A percentile compares a stretch with the other conserved stretches of the same genome.
Conservation (phyloP, 2,113 vertebrate genomes). For the Crotalus horridus region DNA sequence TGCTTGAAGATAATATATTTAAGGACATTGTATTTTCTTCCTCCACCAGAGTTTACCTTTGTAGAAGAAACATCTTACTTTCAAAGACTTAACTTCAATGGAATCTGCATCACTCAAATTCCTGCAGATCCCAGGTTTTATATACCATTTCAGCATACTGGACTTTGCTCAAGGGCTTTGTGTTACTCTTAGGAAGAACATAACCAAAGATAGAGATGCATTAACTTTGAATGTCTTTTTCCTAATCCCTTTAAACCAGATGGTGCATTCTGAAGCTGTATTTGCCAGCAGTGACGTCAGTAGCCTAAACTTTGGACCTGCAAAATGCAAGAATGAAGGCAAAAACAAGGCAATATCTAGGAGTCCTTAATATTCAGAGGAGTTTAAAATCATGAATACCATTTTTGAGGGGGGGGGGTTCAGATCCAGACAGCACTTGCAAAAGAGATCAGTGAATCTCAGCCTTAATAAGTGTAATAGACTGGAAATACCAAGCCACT, state of each 20-base stretch:
- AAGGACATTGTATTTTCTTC: background rate
- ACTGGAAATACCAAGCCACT: background rate
- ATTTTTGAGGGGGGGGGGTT: background rate
- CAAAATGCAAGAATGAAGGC: background rate
- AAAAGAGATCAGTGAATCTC: background rate
- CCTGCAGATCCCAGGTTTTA: background rate
- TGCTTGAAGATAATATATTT: background rate
- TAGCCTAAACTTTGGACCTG: conserved; percentile 17
- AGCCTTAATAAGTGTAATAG: background rate
- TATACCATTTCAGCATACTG: background rate
- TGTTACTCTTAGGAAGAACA: conserved; percentile 9
- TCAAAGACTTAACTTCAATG: background rate
- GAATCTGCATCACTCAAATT: background rate
- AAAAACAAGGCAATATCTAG: conserved; percentile 9
- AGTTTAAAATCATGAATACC: background rate
- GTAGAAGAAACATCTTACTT: background rate
- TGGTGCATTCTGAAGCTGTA: background rate
- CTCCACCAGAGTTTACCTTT: background rate
- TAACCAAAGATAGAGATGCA: conserved; percentile 20
- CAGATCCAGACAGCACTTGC: background rate
- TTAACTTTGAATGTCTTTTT: conserved; percentile 18
- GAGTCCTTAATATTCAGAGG: background rate
- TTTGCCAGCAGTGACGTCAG: background rate
- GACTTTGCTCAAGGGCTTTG: conserved; percentile 19
- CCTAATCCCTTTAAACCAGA: conserved; percentile 23